These are phyloP conservation scores for Ectobius pallidus DNA, from an alignment of 2,888 invertebrate genomes.

Conservation along the genomic window DNA sequence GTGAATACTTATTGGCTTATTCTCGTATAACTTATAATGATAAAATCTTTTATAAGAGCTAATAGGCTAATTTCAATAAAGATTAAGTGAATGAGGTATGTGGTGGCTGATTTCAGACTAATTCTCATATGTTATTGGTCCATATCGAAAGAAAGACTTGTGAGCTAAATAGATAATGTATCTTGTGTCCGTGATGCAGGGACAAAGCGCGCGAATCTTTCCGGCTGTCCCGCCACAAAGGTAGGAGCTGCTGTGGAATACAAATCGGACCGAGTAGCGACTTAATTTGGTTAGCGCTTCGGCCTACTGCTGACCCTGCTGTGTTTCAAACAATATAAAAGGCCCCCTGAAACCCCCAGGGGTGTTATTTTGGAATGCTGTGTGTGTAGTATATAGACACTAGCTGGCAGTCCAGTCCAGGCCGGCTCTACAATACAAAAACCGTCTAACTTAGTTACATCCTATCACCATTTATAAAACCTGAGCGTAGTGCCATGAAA, in stretches of 20 bases:
- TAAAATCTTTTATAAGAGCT: no score
- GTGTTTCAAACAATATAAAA: conserved; percentile 38
- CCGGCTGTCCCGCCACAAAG: conserved; percentile 27
- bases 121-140: no score
- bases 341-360: conserved; percentile 32
- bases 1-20: no score
- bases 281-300: conserved; percentile 40
- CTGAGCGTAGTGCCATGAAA: neutral
- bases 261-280: conserved; percentile 42
- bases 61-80: no score
- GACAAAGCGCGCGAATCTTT: conserved; percentile 8
- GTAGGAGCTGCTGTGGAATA: conserved; percentile 35
- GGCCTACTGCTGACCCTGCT: conserved; percentile 34
- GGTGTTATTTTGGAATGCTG: conserved; percentile 41
- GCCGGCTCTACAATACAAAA: conserved; percentile 35
- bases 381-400: conserved; percentile 26
- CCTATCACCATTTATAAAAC: conserved; percentile 44
- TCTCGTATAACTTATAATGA: no score
- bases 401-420: no score
- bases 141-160: no score
- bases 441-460: conserved; percentile 42
- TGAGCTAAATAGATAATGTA: no score
- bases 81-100: no score
- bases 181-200: neutral
- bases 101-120: no score